phyloP scores from a whole-genome alignment of 2,888 invertebrate genomes.

The Lasiommata megera region DNA sequence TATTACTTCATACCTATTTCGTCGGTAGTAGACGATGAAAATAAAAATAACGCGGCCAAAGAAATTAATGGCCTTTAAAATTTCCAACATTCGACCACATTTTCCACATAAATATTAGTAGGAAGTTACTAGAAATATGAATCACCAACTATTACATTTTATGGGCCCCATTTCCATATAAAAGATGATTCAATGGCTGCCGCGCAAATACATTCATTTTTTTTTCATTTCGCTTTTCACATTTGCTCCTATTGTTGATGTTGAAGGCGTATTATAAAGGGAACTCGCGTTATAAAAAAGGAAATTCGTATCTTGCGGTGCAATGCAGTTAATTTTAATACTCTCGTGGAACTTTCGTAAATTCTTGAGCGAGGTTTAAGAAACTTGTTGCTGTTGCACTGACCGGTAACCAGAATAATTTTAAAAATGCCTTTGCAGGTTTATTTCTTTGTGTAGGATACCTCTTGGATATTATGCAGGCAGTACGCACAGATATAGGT shows the following conservation, averaged over 20 bases:
- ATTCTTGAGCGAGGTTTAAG: background rate
- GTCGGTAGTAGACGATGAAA: too few relatives aligned
- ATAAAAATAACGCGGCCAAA: background rate
- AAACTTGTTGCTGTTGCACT: too few relatives aligned
- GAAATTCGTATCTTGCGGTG: background rate
- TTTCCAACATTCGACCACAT: background rate
- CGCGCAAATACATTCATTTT: conserved; percentile 5
- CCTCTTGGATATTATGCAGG: too few relatives aligned
- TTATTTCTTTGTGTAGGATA: too few relatives aligned
- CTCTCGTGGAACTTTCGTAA: background rate
- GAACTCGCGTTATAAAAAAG: background rate
- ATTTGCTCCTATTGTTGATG: conserved; percentile 10
- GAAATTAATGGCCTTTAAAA: background rate
- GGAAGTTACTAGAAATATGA: conserved; percentile 12
- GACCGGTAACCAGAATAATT: too few relatives aligned
- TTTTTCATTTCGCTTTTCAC: conserved; percentile 8
- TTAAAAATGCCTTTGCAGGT: too few relatives aligned
- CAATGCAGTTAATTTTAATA: background rate
- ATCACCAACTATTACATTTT: conserved; percentile 12
- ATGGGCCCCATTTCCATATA: conserved; percentile 14
- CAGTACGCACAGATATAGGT: too few relatives aligned
- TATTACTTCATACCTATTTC: too few relatives aligned
- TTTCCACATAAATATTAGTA: conserved; percentile 4
- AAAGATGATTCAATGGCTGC: conserved; percentile 15
- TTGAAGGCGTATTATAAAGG: background rate